Evolutionary conservation across 2,113 vertebrate species (phyloP).

Genomic region (Dendropsophus ebraccatus): DNA sequence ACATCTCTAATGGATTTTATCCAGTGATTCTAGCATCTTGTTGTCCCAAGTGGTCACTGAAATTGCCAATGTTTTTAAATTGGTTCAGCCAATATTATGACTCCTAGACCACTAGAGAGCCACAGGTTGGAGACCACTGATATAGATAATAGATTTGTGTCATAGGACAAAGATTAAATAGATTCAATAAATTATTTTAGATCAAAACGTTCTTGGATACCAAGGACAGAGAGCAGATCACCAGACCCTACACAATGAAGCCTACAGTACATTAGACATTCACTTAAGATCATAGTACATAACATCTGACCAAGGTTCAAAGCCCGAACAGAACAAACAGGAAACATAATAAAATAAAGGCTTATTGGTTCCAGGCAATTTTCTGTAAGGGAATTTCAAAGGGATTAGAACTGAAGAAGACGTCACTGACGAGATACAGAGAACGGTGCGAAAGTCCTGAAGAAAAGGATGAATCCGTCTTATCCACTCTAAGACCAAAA

Average conservation of each 20-base stretch:
- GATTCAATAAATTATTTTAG: background rate
- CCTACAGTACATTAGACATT: no score
- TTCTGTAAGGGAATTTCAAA: background rate
- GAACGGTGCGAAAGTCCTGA: background rate
- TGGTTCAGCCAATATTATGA: no score
- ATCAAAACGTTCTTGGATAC: background rate
- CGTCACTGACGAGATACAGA: background rate
- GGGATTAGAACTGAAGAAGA: background rate
- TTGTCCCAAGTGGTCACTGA: no score
- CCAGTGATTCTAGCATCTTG: no score
- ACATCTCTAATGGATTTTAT: no score
- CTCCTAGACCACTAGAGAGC: no score
- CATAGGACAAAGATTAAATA: no score
- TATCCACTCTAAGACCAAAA: background rate
- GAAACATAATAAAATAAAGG: background rate
- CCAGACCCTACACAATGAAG: no score
- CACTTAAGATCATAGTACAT: background rate
- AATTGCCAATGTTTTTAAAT: no score
- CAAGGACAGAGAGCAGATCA: background rate
- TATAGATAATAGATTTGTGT: no score
- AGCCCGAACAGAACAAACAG: background rate
- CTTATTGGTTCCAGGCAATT: background rate
- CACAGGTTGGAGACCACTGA: no score
- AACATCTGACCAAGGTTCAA: background rate
- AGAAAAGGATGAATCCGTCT: background rate